Base-by-base conservation (phyloP, 2,113 vertebrate genomes). In the Phylloscopus trochiloides region DNA sequence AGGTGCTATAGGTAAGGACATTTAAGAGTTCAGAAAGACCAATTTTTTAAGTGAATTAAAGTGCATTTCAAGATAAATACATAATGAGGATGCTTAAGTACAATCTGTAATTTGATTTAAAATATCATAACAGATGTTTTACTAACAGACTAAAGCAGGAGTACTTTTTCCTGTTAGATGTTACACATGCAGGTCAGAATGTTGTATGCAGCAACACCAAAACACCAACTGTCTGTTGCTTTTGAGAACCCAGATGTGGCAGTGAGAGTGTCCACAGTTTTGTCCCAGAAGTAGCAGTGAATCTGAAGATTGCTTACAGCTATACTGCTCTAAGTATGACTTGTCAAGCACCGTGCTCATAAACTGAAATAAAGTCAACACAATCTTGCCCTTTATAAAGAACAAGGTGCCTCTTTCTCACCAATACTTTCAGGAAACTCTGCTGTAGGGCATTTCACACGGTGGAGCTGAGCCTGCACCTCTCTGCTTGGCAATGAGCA, bases 191-290 rank as follows among this genome's bases (percentile, higher is more conserved):
- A 34, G 42, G 61, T 54, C 57, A 59, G 51, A 67, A 24, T 1
- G 3, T 29, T 79, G 12, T 12, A 36, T 24, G 19, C 40, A 57
- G 45, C 11, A 66, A 32, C 25, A 55, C 8, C 2, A 15, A 40
- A 19, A 51, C 42, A 22, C 0, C 20, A 8, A 7, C 19, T 8
- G 2, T 5, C 17, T 63, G 29, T 2, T 5, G 18, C 16, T 71
- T 71, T 43, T 24, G 7, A 7, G 0, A 4, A 42, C 28, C 26
- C 12, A 11, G 14, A 20, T 5, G 0, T 3, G 9, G 12, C 43
- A 59, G 15, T 19, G 55, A n/a, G 20, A 54, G 17, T 7, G n/a
- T 45, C 65, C 40, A 52, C 21, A 26, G 13, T 1, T 3, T 3
- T 61, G 22, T 25, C 48, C 21, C 12, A 50, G 13, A 72, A n/a